Base-by-base conservation (phyloP, 2,888 invertebrate species). In the Trilocha varians region DNA sequence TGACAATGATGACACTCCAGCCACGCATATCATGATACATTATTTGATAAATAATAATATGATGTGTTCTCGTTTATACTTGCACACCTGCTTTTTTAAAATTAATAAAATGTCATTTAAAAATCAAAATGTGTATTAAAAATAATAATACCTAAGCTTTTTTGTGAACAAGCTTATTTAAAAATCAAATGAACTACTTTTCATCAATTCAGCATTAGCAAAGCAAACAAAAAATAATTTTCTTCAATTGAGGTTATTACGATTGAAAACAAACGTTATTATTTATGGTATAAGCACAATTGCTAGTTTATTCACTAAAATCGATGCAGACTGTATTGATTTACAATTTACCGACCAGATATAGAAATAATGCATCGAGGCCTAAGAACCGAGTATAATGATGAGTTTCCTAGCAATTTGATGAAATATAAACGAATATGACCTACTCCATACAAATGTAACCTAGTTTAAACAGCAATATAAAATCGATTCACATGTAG, bases 1-100 rank as follows among this genome's bases (percentile, higher is more conserved):
- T 65, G 65, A 64, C 25, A 25, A 25, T 25, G 25, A 25, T 25
- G 6, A 25, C 25, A 25, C 25, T 25, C 25, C 5, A 6, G 25
- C 4, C 25, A 9, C 25, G 11, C 25, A 2, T 25, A 25, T 25
- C 25, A 18, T 18, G 18, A 18, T 18, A 18, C 18, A 18, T 18
- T 5, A 18, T 8, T 5, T 18, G 4, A 18, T 4, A 25, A 25
- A 25, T 5, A 25, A 11, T 4, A n/a, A n/a, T n/a, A n/a, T n/a
- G n/a, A n/a, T n/a, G n/a, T n/a, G n/a, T n/a, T n/a, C n/a, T n/a
- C n/a, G n/a, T n/a, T n/a, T n/a, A n/a, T n/a, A n/a, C n/a, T n/a
- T n/a, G n/a, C n/a, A n/a, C n/a, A n/a, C n/a, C n/a, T n/a, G n/a
- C n/a, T n/a, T n/a, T n/a, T n/a, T n/a, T n/a, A n/a, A n/a, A n/a